Conservation (phyloP, 2,888 invertebrate species). For the Lamellibrachia columna region DNA sequence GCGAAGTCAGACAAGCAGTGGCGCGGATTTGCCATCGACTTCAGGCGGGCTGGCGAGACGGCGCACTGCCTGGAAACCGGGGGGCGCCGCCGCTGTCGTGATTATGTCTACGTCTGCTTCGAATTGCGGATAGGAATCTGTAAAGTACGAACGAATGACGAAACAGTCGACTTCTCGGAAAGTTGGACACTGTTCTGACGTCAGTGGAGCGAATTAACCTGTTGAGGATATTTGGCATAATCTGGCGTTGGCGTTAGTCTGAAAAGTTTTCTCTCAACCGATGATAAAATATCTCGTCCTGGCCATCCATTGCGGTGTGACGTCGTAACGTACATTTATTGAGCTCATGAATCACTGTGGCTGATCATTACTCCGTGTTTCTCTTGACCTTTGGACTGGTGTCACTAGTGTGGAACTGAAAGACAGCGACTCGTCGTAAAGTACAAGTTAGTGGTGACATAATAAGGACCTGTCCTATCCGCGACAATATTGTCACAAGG, state of each 20-base stretch:
- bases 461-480: background rate
- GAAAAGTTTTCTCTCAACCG: background rate
- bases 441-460: background rate
- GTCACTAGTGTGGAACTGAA: background rate
- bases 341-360: background rate
- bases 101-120: background rate
- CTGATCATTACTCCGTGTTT: background rate
- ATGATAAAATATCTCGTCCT: background rate
- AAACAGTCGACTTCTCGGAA: background rate
- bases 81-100: background rate
- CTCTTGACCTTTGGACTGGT: background rate
- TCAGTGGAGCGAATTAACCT: background rate
- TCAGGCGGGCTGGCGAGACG: background rate
- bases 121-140: background rate
- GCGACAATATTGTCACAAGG: background rate
- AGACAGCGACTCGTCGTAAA: background rate
- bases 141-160: background rate
- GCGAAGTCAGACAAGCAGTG: background rate
- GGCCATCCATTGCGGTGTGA: background rate
- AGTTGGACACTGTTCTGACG: conserved; percentile 5
- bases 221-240: background rate
- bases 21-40: background rate
- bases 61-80: background rate
- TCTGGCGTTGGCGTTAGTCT: background rate
- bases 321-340: background rate